Evolutionary conservation across 2,888 invertebrate species (phyloP).

Genomic region (Calliscelio sp.): DNA sequence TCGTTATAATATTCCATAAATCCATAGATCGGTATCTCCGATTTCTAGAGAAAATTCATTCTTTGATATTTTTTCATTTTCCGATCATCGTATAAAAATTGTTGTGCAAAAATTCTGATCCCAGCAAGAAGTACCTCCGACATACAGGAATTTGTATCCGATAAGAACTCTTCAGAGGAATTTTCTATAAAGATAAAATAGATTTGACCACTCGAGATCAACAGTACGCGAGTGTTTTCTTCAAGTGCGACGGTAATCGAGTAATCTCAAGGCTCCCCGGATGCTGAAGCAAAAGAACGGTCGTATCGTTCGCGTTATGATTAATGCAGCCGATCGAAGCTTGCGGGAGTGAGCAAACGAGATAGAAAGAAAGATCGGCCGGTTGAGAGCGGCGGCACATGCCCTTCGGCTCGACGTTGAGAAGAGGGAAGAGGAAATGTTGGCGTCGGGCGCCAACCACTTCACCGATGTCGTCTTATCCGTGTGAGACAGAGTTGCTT

Average conservation of each 20-base stretch:
- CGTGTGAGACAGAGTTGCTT: conserved; percentile 60
- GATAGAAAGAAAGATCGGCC: conserved; percentile 77
- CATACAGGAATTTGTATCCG: too few relatives aligned
- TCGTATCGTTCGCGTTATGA: conserved; percentile 73
- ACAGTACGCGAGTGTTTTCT: conserved; percentile 31
- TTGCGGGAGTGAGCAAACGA: conserved; percentile 69
- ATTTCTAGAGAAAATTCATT: too few relatives aligned
- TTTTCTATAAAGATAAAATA: too few relatives aligned
- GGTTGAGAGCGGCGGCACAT: conserved; percentile 77
- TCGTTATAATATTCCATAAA: too few relatives aligned
- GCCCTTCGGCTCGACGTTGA: conserved; percentile 76
- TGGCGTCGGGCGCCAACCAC: conserved; percentile 77
- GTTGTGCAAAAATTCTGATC: too few relatives aligned
- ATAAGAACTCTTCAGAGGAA: too few relatives aligned
- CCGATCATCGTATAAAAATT: too few relatives aligned
- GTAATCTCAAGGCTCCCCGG: conserved; percentile 53
- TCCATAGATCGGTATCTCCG: too few relatives aligned
- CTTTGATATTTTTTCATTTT: too few relatives aligned
- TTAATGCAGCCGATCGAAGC: conserved; percentile 72
- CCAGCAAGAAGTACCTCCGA: too few relatives aligned
- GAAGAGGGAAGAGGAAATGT: conserved; percentile 76
- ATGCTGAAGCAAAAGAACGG: conserved; percentile 55
- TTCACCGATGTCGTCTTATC: conserved; percentile 63
- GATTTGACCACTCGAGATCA: too few relatives aligned
- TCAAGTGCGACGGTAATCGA: conserved; percentile 58